Conservation (phyloP, 2,888 invertebrate genomes). For the Phorcus lineatus region DNA sequence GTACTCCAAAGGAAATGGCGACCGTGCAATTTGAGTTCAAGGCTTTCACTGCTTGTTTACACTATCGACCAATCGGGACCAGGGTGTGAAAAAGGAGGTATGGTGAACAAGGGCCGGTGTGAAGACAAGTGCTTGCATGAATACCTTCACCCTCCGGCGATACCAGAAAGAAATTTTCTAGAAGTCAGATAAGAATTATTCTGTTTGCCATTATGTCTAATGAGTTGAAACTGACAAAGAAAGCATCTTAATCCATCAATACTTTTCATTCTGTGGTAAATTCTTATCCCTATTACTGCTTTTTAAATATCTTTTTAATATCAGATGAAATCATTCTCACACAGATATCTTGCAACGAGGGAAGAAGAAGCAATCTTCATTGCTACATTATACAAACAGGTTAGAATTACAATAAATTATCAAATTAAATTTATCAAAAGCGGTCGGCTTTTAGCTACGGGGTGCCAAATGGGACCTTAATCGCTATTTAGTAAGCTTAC, state of each 20-base stretch:
- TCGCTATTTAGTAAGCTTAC: too few relatives aligned
- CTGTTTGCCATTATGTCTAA: conserved; percentile 20
- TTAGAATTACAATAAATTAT: too few relatives aligned
- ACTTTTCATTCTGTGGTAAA: neutral
- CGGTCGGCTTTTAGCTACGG: too few relatives aligned
- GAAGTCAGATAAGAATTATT: neutral
- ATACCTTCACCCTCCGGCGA: conserved; percentile 1
- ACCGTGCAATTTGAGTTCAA: conserved; percentile 25
- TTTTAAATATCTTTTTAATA: too few relatives aligned
- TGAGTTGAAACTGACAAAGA: conserved; percentile 14
- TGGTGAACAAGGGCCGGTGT: conserved; percentile 11
- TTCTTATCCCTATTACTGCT: too few relatives aligned
- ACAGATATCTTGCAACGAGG: too few relatives aligned
- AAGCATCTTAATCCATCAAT: conserved; percentile 20
- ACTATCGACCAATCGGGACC: conserved; percentile 20
- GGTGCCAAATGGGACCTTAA: too few relatives aligned
- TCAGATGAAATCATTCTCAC: too few relatives aligned
- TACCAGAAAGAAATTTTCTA: conserved; percentile 2
- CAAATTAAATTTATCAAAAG: too few relatives aligned
- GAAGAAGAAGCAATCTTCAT: too few relatives aligned
- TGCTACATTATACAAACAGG: too few relatives aligned
- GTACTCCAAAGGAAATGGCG: conserved; percentile 19
- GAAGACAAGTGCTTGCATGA: conserved; percentile 4
- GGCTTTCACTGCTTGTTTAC: conserved; percentile 23
- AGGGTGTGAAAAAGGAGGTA: conserved; percentile 23